These are phyloP conservation scores for Anhinga anhinga DNA, from an alignment of 2,113 vertebrate genomes.

Conservation along the genomic window DNA sequence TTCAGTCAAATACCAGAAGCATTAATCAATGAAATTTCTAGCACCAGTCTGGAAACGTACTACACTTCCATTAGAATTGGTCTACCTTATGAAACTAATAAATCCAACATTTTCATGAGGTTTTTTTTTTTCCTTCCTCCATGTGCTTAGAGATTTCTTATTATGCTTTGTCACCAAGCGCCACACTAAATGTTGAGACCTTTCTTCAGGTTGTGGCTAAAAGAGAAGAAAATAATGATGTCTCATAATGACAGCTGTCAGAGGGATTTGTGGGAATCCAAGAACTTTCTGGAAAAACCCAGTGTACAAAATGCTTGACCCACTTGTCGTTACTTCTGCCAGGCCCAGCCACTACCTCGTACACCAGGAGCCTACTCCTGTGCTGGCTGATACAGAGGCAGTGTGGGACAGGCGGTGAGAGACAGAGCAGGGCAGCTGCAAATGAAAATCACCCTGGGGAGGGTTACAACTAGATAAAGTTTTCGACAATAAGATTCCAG, in stretches of 20 bases:
- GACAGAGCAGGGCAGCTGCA: conserved; percentile 81
- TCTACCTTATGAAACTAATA: conserved; percentile 60
- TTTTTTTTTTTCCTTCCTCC: background rate
- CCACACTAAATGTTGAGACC: background rate
- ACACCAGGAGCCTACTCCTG: conserved; percentile 13
- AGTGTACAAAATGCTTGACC: background rate
- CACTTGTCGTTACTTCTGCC: background rate
- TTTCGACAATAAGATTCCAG: conserved; percentile 85
- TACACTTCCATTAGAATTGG: background rate
- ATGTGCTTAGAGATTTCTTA: background rate
- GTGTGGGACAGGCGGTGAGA: conserved; percentile 71
- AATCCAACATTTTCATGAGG: conserved; percentile 39
- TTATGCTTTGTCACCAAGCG: background rate
- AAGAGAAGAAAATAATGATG: conserved; percentile 16
- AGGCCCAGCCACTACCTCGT: background rate
- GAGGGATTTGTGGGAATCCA: background rate
- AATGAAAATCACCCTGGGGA: conserved; percentile 81
- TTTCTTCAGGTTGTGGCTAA: background rate
- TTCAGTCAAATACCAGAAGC: background rate
- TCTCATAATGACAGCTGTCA: background rate
- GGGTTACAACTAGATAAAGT: conserved; percentile 86
- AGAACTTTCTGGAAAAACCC: background rate
- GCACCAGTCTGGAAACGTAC: background rate
- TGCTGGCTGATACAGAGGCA: conserved; percentile 5
- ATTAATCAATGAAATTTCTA: conserved; percentile 31